Evolutionary conservation across 2,113 vertebrate species (phyloP).

Genomic region (Petaurus breviceps): DNA sequence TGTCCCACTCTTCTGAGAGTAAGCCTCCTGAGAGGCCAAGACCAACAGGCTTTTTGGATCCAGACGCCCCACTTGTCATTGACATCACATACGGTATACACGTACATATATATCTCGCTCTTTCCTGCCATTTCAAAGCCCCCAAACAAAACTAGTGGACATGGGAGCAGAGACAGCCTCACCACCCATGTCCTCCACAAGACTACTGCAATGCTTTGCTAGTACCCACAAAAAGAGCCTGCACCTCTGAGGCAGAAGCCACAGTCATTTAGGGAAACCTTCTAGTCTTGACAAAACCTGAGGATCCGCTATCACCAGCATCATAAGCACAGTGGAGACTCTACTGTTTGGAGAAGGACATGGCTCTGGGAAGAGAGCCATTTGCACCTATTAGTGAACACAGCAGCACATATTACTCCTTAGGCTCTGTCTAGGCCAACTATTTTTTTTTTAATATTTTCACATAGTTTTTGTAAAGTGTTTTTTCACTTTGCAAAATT

Average conservation of each 20-base stretch:
- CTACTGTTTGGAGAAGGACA: slow-evolving; percentile 23
- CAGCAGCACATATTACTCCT: not conserved
- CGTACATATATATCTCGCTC: too few relatives aligned
- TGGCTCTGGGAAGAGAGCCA: not conserved
- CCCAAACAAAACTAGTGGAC: not conserved
- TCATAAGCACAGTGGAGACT: not conserved
- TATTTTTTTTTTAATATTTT: not conserved
- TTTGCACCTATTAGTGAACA: not conserved
- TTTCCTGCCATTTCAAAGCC: not conserved
- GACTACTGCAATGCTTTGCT: not conserved
- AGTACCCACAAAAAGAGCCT: not conserved
- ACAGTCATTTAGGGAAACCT: not conserved
- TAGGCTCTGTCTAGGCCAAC: slow-evolving; percentile 3
- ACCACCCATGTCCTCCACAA: not conserved
- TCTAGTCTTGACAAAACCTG: not conserved
- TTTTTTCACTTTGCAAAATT: slow-evolving; percentile 46
- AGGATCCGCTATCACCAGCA: not conserved
- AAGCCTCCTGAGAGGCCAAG: not conserved
- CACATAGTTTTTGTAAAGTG: not conserved
- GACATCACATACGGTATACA: not conserved
- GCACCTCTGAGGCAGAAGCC: not conserved
- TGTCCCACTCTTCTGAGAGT: not conserved
- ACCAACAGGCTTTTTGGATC: not conserved
- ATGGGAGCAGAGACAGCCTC: not conserved
- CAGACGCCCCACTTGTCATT: not conserved